Percentiles rank a stretch among this genome's conserved stretches.
phyloP scores from a whole-genome alignment of 2,113 vertebrate species.

The Mobula birostris region DNA sequence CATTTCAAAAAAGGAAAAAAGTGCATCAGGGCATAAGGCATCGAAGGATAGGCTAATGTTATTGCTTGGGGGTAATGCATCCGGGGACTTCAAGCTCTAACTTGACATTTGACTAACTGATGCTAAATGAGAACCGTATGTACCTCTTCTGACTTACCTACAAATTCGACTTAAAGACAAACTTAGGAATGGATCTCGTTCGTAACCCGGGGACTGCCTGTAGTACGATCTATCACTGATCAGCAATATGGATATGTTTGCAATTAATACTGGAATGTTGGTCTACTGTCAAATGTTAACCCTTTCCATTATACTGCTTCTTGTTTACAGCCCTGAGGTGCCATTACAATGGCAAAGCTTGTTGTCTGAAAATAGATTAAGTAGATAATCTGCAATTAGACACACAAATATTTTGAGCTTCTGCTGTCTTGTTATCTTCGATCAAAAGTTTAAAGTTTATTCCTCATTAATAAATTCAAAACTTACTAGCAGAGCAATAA shows the following conservation, averaged over 20 bases:
- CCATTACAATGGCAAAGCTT: not conserved
- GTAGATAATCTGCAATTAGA: not conserved
- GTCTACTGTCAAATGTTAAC: conserved; percentile 1
- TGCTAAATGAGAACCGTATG: no score
- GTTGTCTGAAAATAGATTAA: not conserved
- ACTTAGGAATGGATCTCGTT: no score
- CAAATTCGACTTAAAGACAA: no score
- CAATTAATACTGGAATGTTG: conserved; percentile 31
- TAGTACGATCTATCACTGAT: conserved; percentile 1
- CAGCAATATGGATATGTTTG: conserved; percentile 10
- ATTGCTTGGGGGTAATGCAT: no score
- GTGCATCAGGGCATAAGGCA: no score
- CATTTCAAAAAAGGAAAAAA: no score
- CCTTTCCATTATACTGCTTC: not conserved
- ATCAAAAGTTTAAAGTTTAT: not conserved
- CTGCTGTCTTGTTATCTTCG: not conserved
- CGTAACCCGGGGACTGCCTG: no score
- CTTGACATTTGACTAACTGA: no score
- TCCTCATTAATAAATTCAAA: not conserved
- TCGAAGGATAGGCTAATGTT: no score
- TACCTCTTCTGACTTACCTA: no score
- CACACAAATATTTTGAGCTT: not conserved
- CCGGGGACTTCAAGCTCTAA: no score
- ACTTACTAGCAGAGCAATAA: no score
- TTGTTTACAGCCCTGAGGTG: not conserved